Evolutionary conservation across 2,113 vertebrate genomes (phyloP), one percentile per base, ranked within the genome.

Genomic region (Caretta caretta): DNA sequence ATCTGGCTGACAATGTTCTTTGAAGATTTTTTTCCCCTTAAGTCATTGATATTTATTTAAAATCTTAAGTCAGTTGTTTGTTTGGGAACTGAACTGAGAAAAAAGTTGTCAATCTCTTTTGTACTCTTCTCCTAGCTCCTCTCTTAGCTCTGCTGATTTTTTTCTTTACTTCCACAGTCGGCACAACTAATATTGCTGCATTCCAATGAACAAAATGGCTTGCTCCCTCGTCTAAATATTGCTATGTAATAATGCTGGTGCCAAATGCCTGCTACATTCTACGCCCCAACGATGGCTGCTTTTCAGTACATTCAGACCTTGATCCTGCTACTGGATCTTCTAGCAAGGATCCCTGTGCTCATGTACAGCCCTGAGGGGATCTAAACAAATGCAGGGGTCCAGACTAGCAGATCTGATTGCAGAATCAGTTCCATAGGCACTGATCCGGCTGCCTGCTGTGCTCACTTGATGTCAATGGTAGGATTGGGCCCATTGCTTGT

Each of bases 151-250:
- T 90, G 59, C 94, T 93, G 59, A 96, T 96, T 96, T 87, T 87
- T 69, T 95, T 89, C 85, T 76, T 88, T 75, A 80, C 94, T 96
- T 93, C 84, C 84, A 84, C 90, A 93, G 93, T 84, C 93, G 93
- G 75, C 48, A 50, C 20, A 83, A 79, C 80, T 87, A 83, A 92
- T 83, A 88, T 0, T 56, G 20, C 46, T 92, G 5, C 76, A 17
- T 62, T 38, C 82, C 46, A 53, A 78, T 80, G 42, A 89, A 57
- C n/a, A 75, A 92, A 89, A 75, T 62, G 31, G n/a, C 87, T 93
- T 54, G 42, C 80, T 48, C 42, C 12, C 75, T 48, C 87, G 78
- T 83, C 89, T 1, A 48, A 53, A 93, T 48, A 0, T 5, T 46
- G 38, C 16, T 91, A 56, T 8, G 76, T 76, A 92, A 89, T 62